Evolutionary conservation across 2,888 invertebrate species (phyloP).

Genomic region (Pimpla rufipes): DNA sequence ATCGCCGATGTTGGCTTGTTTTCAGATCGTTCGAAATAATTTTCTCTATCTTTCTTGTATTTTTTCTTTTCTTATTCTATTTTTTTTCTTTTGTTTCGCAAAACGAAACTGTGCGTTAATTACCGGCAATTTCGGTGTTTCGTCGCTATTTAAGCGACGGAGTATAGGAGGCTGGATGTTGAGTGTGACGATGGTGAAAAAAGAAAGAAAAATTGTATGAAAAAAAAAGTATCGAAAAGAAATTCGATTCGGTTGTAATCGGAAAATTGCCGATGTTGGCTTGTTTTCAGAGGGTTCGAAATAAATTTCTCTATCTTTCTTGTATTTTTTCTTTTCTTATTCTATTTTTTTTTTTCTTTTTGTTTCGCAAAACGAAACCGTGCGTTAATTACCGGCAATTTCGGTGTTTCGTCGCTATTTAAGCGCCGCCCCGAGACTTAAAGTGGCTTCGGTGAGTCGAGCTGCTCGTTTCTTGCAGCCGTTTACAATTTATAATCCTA

Average conservation of each 20-base stretch:
- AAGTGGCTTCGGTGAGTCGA: constrained; percentile 50
- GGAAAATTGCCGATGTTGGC: background rate
- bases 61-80: constrained; percentile 4
- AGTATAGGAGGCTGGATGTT: constrained; percentile 6
- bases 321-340: background rate
- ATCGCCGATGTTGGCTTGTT: background rate
- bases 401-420: constrained; percentile 56
- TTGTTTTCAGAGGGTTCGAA: background rate
- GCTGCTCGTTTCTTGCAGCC: constrained; percentile 74
- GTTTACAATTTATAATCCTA: constrained; percentile 79
- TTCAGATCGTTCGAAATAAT: background rate
- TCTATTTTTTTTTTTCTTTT: constrained; percentile 18
- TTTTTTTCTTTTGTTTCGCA: background rate
- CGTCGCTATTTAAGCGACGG: constrained; percentile 53
- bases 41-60: background rate
- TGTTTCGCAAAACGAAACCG: background rate
- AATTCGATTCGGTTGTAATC: constrained; percentile 37
- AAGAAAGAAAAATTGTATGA: background rate
- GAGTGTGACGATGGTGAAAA: background rate
- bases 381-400: constrained; percentile 67
- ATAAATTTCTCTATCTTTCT: background rate
- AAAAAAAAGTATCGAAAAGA: background rate
- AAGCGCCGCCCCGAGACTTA: constrained; percentile 52
- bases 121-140: constrained; percentile 62
- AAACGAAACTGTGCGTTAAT: constrained; percentile 54